Percentiles rank a stretch among this genome's conserved stretches.
Evolutionary conservation across 2,113 vertebrate species (phyloP).

Genomic region (Sigmodon hispidus): DNA sequence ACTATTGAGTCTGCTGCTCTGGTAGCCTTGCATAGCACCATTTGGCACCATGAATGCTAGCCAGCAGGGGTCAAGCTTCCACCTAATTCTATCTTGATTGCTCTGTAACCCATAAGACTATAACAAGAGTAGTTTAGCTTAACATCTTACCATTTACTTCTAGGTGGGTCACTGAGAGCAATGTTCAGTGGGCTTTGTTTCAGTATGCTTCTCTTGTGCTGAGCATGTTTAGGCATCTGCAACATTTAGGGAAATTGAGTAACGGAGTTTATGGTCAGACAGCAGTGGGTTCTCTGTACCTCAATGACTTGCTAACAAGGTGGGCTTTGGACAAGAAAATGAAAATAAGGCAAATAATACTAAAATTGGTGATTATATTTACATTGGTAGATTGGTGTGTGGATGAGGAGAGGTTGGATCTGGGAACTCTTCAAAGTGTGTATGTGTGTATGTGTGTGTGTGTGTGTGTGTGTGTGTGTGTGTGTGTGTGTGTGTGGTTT

Average conservation of each 20-base stretch:
- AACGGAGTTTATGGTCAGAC: background rate
- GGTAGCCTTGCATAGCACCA: background rate
- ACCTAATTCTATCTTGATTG: background rate
- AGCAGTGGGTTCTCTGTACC: background rate
- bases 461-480: background rate
- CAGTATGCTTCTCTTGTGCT: background rate
- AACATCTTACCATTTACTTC: background rate
- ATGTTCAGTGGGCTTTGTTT: background rate
- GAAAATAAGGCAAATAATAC: background rate
- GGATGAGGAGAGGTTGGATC: background rate
- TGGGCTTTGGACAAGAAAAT: background rate
- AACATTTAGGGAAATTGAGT: no score
- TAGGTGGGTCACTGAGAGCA: background rate
- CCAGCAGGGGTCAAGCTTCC: background rate
- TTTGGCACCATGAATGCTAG: background rate
- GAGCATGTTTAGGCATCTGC: background rate
- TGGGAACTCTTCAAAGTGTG: background rate
- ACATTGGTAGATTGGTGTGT: rapidly evolving
- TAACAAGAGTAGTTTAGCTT: background rate
- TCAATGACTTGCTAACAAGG: background rate
- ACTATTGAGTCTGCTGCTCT: background rate
- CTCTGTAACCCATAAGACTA: background rate
- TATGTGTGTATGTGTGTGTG: background rate
- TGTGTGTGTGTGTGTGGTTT: background rate
- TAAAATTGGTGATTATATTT: background rate